Conservation (phyloP, 2,888 invertebrate genomes). For the Neoscelio sp. region DNA sequence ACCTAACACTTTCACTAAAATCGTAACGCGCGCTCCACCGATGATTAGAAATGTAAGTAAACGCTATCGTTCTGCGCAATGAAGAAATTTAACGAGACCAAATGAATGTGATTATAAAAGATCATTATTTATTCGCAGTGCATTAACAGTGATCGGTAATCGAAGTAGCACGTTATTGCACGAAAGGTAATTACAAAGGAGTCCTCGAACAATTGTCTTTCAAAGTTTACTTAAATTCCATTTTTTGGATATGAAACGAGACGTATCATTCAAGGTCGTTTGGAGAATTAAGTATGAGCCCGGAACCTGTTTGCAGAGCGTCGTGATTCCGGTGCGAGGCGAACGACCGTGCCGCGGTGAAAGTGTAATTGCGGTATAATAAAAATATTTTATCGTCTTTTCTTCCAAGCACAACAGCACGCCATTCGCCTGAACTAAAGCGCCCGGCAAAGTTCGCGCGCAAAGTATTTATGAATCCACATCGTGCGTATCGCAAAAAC, state of each 20-base stretch:
- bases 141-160: too few species aligned
- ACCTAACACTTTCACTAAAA: constrained; percentile 53
- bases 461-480: constrained; percentile 71
- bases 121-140: background rate
- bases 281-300: constrained; percentile 1
- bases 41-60: constrained; percentile 30
- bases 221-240: too few species aligned
- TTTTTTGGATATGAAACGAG: background rate
- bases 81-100: constrained; percentile 38
- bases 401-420: constrained; percentile 63
- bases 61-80: constrained; percentile 9
- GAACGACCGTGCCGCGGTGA: constrained; percentile 77
- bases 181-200: too few species aligned
- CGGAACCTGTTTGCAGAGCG: constrained; percentile 41
- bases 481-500: constrained; percentile 76
- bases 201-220: too few species aligned
- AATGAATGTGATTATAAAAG: constrained; percentile 27
- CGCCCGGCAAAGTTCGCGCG: constrained; percentile 55
- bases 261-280: constrained; percentile 41
- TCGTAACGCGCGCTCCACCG: background rate
- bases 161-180: too few species aligned
- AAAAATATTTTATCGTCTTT: constrained; percentile 78
- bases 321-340: constrained; percentile 60
- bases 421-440: constrained; percentile 53
- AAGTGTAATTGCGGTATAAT: constrained; percentile 79